Base-by-base conservation (phyloP, 2,888 invertebrate genomes). In the Steinernema hermaphroditum region DNA sequence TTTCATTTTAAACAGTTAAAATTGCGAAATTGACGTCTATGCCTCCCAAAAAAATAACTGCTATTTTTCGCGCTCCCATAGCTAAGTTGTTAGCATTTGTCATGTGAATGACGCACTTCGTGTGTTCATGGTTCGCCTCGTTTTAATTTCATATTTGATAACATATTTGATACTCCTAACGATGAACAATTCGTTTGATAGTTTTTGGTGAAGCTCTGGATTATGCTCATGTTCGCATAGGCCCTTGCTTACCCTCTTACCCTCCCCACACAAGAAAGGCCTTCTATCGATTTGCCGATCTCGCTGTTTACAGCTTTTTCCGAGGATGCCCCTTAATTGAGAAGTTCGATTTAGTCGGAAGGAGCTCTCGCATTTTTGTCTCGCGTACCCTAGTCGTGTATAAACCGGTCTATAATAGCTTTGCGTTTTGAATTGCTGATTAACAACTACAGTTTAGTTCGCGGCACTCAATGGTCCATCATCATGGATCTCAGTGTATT, bases 401-500 rank as follows among this genome's bases (percentile, higher is more conserved):
- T n/a, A n/a, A n/a, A n/a, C n/a, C n/a, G 37, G 37, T 37, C 37
- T 16, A 46, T 46, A 46, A 12, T 46, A 12, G 6, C 46, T 46
- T 46, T 46, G 4, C 16, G 4, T 4, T 19, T 16, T 19, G 4
- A 12, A 46, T 46, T 46, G 16, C 4, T 16, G 46, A 46, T 6
- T 4, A 46, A 46, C 46, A 2, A 46, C 16, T 19, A 46, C 46
- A 46, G n/a, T 9, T 46, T 9, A 19, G n/a, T 16, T 32, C 27
- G 12, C 54, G 32, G 32, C 1, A 34, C 8, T 62, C 16, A 6
- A 62, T 62, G 62, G 62, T 62, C 12, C 62, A n/a, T n/a, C 16
- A 46, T 41, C 84, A 84, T 75, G 84, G 84, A 19, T 77, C 83
- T 6, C 79, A 82, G 76, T 85, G 85, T 72, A 83, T 85, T 74